A percentile compares a stretch with the other conserved stretches of the same genome.
Evolutionary conservation across 2,113 vertebrate genomes (phyloP).

Genomic region (Rhinoderma darwinii): DNA sequence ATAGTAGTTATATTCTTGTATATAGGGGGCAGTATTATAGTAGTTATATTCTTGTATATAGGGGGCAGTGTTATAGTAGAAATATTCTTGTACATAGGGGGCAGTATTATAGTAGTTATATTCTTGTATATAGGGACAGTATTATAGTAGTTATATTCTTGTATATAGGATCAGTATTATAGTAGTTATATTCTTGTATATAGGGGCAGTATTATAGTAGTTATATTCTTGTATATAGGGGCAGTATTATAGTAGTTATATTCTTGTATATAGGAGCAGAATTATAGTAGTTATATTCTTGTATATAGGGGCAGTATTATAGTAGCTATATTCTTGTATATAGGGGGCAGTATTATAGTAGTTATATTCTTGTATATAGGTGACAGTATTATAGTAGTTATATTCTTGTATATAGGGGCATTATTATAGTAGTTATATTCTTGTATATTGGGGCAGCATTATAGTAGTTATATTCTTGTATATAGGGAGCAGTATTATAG

Average conservation of each 20-base stretch:
- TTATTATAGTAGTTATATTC: slow-evolving; percentile 14
- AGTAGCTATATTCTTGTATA: no score
- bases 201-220: no score
- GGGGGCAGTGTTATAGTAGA: not conserved
- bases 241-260: no score
- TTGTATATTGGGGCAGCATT: not conserved
- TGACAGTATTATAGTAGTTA: not conserved
- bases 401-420: not conserved
- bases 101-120: slow-evolving; percentile 6
- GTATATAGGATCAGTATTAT: no score
- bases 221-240: no score
- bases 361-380: no score
- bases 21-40: slow-evolving; percentile 13
- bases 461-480: slow-evolving; percentile 24
- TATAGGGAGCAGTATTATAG: slow-evolving; percentile 14
- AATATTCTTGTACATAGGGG: not conserved
- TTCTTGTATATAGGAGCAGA: no score
- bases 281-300: slow-evolving; percentile 4
- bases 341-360: no score
- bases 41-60: slow-evolving; percentile 15
- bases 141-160: not conserved
- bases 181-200: no score
- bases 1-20: slow-evolving; percentile 24
- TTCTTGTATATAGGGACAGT: not conserved
- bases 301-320: no score